Percentiles rank a stretch among this genome's conserved stretches.
Conservation (phyloP, 2,797 vertebrate species). For the Bradypodion ventrale region DNA sequence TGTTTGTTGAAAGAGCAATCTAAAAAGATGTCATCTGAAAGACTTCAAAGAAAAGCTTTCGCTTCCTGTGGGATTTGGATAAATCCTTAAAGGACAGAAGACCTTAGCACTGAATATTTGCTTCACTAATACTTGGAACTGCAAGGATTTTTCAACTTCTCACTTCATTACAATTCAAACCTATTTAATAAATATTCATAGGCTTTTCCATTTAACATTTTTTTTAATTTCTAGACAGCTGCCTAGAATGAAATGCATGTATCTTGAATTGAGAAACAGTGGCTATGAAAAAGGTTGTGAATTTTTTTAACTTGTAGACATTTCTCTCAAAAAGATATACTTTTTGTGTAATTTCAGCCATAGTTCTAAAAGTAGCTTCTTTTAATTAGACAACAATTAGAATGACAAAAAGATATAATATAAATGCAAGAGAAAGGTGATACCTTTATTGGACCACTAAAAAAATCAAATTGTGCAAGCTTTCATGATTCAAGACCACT, state of each 20-base stretch:
- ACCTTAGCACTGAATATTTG: slow-evolving; percentile 31
- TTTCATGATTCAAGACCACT: too few relatives aligned
- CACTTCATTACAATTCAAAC: slow-evolving; percentile 66
- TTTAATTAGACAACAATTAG: slow-evolving; percentile 72
- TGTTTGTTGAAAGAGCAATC: neutral
- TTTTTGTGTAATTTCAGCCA: slow-evolving; percentile 1
- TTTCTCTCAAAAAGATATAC: too few relatives aligned
- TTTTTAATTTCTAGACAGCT: slow-evolving; percentile 62
- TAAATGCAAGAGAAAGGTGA: too few relatives aligned
- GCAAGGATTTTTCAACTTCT: slow-evolving; percentile 64
- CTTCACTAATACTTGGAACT: slow-evolving; percentile 49
- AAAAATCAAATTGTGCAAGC: too few relatives aligned
- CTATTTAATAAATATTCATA: slow-evolving; percentile 70
- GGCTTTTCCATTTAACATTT: slow-evolving; percentile 62
- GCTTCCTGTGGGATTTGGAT: neutral
- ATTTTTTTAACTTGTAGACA: too few relatives aligned
- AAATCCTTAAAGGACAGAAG: slow-evolving; percentile 23
- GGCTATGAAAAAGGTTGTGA: too few relatives aligned
- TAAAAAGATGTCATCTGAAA: neutral
- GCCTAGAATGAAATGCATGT: slow-evolving; percentile 57
- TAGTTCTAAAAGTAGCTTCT: slow-evolving; percentile 70
- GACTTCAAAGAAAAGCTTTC: neutral
- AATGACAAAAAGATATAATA: slow-evolving; percentile 57
- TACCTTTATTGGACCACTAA: too few relatives aligned
- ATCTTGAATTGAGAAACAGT: slow-evolving; percentile 65